phyloP scores from a whole-genome alignment of 2,888 invertebrate species.

The Aphidoletes aphidimyza region DNA sequence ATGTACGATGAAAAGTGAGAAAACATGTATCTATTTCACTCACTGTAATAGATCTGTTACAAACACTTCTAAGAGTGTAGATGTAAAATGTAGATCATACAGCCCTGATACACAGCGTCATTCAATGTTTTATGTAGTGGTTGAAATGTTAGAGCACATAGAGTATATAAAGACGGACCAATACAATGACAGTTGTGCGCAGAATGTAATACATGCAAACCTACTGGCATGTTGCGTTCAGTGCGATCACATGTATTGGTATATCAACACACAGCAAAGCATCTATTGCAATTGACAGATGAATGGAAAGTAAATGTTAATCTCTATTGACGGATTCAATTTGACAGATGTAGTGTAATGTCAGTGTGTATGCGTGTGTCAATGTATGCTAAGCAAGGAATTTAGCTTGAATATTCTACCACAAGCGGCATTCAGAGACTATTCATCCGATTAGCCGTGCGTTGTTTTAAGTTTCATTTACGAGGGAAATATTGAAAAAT shows the following conservation, averaged over 20 bases:
- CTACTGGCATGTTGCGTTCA: too few relatives aligned
- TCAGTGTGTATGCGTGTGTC: neutral
- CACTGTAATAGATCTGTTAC: too few relatives aligned
- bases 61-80: too few relatives aligned
- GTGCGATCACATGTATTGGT: neutral
- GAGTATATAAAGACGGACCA: too few relatives aligned
- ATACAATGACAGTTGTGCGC: too few relatives aligned
- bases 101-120: too few relatives aligned
- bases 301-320: neutral
- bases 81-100: too few relatives aligned
- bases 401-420: neutral
- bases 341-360: neutral
- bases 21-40: too few relatives aligned
- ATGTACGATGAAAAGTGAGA: too few relatives aligned
- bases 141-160: too few relatives aligned
- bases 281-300: neutral
- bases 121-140: too few relatives aligned
- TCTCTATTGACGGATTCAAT: neutral
- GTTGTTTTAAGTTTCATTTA: neutral
- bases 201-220: too few relatives aligned
- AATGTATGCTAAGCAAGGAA: neutral
- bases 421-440: neutral
- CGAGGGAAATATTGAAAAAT: neutral
- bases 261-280: neutral
- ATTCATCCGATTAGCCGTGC: neutral